Conservation (phyloP, 2,888 invertebrate species). For the Diaperis boleti region DNA sequence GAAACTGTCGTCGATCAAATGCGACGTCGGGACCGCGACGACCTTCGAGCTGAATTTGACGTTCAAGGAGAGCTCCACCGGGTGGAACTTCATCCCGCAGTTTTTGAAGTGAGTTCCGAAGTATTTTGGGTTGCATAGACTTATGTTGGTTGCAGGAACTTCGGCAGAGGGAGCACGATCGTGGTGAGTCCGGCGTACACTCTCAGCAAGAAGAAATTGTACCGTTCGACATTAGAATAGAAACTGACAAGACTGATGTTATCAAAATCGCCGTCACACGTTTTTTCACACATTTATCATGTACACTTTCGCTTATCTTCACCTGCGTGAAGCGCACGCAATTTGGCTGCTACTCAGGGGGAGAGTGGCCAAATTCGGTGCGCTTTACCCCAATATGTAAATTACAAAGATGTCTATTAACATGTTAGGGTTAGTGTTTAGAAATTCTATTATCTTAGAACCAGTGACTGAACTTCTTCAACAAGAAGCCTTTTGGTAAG, state of each 20-base stretch:
- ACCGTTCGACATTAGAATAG: constrained; percentile 74
- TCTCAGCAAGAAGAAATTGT: constrained; percentile 92
- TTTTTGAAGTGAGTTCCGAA: constrained; percentile 83
- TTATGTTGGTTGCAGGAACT: constrained; percentile 73
- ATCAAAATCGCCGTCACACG: constrained; percentile 35
- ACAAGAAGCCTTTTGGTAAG: constrained; percentile 25
- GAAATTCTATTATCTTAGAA: constrained; percentile 15
- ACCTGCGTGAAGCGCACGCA: too few relatives aligned
- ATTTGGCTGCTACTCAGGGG: too few relatives aligned
- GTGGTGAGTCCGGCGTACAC: constrained; percentile 91
- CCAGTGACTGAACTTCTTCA: constrained; percentile 31
- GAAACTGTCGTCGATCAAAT: constrained; percentile 83
- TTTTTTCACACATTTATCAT: constrained; percentile 11
- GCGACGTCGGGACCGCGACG: constrained; percentile 86
- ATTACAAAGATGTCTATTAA: constrained; percentile 10
- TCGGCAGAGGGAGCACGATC: constrained; percentile 84
- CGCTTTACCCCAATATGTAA: too few relatives aligned
- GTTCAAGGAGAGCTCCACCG: constrained; percentile 84
- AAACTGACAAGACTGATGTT: constrained; percentile 47
- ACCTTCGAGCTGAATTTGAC: constrained; percentile 92
- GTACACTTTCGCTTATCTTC: constrained; percentile 12
- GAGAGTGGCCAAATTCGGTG: too few relatives aligned
- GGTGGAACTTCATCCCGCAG: constrained; percentile 90
- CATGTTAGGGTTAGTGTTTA: constrained; percentile 25
- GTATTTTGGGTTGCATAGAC: neutral